phyloP scores from a whole-genome alignment of 2,797 vertebrate species.

The Trachurus trachurus region DNA sequence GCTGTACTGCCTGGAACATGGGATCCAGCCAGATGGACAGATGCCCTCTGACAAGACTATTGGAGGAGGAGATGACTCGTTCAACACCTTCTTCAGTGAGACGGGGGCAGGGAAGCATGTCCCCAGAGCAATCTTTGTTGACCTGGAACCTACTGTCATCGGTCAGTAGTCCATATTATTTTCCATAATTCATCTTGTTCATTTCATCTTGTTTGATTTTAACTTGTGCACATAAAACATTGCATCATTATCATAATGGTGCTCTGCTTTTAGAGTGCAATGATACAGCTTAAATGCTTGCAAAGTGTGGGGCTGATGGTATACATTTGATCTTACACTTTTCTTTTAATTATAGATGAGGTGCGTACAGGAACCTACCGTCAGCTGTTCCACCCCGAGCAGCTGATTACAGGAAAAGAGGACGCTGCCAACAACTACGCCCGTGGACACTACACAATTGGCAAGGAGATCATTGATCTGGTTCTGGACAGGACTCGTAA shows the following conservation, averaged over 20 bases:
- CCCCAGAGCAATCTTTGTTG: constrained; percentile 85
- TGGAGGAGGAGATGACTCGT: constrained; percentile 83
- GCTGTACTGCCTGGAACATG: constrained; percentile 83
- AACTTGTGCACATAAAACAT: not conserved
- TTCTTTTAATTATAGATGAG: constrained; percentile 71
- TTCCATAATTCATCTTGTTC: not conserved
- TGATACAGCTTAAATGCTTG: not conserved
- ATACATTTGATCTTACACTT: not conserved
- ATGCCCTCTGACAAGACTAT: constrained; percentile 81
- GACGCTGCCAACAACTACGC: constrained; percentile 88
- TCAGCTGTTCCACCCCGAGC: constrained; percentile 86
- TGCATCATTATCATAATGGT: not conserved
- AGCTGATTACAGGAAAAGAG: constrained; percentile 88
- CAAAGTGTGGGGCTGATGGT: too few relatives aligned
- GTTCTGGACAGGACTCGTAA: constrained; percentile 87
- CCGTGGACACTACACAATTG: constrained; percentile 87
- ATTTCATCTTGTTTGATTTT: not conserved
- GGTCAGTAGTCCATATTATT: constrained; percentile 61
- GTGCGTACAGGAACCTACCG: constrained; percentile 84
- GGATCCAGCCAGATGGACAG: constrained; percentile 84
- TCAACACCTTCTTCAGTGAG: constrained; percentile 87
- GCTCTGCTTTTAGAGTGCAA: not conserved
- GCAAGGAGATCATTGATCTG: constrained; percentile 86
- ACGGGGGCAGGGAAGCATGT: constrained; percentile 85
- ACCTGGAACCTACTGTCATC: constrained; percentile 86